Evolutionary conservation across 2,888 invertebrate genomes (phyloP).

Genomic region (Dicranocentrus wangi): DNA sequence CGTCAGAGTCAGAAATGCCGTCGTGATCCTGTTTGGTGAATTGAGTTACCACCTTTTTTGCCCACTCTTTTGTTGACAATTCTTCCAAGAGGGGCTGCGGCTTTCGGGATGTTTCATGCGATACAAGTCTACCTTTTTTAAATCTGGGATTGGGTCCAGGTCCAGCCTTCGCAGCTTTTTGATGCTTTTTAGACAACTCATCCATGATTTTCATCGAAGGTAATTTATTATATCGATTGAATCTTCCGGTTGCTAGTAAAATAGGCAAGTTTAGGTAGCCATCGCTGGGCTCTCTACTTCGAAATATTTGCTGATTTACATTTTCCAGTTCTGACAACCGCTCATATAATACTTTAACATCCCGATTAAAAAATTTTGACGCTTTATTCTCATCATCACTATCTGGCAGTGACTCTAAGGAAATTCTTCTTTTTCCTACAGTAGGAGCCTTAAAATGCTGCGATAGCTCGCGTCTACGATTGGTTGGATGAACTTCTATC

Average conservation of each 20-base stretch:
- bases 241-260: conserved; percentile 42
- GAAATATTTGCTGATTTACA: background rate
- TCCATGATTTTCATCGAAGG: conserved; percentile 32
- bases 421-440: conserved; percentile 13
- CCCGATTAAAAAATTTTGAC: conserved; percentile 30
- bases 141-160: background rate
- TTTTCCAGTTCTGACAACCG: conserved; percentile 32
- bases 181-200: too few species aligned
- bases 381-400: conserved; percentile 18
- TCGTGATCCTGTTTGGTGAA: background rate
- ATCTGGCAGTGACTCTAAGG: conserved; percentile 35
- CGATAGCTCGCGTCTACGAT: background rate
- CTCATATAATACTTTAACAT: conserved; percentile 42
- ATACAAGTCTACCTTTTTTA: background rate
- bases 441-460: background rate
- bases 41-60: conserved; percentile 8
- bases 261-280: conserved; percentile 43
- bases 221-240: conserved; percentile 35
- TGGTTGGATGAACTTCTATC: conserved; percentile 18
- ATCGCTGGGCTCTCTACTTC: conserved; percentile 48
- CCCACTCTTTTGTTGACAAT: conserved; percentile 39
- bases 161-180: background rate
- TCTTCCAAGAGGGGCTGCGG: conserved; percentile 2
- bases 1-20: too few species aligned
- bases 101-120: background rate